Evolutionary conservation across 2,888 invertebrate genomes (phyloP).

Genomic region (Oscheius sp.): DNA sequence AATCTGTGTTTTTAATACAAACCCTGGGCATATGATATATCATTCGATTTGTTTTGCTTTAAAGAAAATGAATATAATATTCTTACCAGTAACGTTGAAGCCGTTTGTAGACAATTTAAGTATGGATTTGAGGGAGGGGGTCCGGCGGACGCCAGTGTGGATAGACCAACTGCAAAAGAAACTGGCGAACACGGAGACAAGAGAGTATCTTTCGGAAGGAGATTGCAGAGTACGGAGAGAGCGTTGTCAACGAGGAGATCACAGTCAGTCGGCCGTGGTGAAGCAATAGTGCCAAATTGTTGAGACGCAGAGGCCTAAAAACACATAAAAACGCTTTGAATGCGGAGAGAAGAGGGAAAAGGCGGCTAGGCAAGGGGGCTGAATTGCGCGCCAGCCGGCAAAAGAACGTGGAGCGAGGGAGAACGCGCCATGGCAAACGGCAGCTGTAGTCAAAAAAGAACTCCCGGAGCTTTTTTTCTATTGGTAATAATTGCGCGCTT

Average conservation of each 20-base stretch:
- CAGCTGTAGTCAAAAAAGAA: conserved; percentile 37
- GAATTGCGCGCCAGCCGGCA: conserved; percentile 33
- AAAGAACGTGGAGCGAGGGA: conserved; percentile 36
- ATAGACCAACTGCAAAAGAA: conserved; percentile 38
- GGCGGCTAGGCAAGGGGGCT: conserved; percentile 13
- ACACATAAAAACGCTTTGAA: conserved; percentile 34
- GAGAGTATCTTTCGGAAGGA: conserved; percentile 27
- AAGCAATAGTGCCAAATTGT: not conserved
- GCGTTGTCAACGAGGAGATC: conserved; percentile 2
- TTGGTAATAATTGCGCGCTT: not conserved
- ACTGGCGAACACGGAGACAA: conserved; percentile 33
- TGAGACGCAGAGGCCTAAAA: conserved; percentile 29
- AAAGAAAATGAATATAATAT: not conserved
- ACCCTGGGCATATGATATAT: not conserved
- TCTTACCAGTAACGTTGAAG: conserved; percentile 29
- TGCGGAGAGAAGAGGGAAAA: conserved; percentile 14
- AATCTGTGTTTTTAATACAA: not conserved
- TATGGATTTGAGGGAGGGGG: conserved; percentile 34
- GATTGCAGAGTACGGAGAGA: conserved; percentile 24
- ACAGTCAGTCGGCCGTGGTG: conserved; percentile 16
- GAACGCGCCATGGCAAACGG: conserved; percentile 26
- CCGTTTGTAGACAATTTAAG: conserved; percentile 33
- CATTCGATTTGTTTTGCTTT: not conserved
- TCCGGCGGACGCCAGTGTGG: conserved; percentile 39
- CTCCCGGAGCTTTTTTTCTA: conserved; percentile 9